Evolutionary conservation across 1,140 invertebrate species (phyloP).

Genomic region (Tetranychus urticae): DNA sequence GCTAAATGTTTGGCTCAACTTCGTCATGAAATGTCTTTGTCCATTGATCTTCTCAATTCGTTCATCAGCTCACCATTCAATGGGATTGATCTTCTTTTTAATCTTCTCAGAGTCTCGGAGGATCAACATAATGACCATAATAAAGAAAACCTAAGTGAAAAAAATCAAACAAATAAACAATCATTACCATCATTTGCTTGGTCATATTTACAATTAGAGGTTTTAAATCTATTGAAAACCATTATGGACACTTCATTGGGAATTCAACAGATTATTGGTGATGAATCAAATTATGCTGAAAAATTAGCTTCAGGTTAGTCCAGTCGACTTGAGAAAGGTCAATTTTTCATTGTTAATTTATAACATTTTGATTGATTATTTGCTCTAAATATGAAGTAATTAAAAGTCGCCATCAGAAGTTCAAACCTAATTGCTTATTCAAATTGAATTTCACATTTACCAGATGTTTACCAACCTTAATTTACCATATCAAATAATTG

Average conservation of each 20-base stretch:
- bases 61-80: not conserved
- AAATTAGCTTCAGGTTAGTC: constrained; percentile 23
- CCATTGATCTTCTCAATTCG: not conserved
- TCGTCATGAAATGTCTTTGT: not conserved
- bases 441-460: too few species aligned
- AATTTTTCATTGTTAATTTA: too few species aligned
- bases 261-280: constrained; percentile 22
- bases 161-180: not conserved
- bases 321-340: too few species aligned
- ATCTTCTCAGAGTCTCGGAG: not conserved
- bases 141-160: not conserved
- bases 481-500: too few species aligned
- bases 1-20: not conserved
- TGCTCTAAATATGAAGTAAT: too few species aligned
- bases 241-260: constrained; percentile 27
- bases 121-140: not conserved
- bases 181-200: not conserved
- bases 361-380: too few species aligned
- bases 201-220: constrained; percentile 21
- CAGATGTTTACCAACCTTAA: too few species aligned
- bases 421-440: too few species aligned
- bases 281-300: constrained; percentile 20
- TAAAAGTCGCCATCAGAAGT: too few species aligned
- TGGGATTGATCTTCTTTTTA: not conserved
- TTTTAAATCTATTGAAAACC: constrained; percentile 23